A percentile compares a stretch with the other conserved stretches of the same genome.
phyloP scores from a whole-genome alignment of 2,797 vertebrate genomes.

The Oreochromis mossambicus region DNA sequence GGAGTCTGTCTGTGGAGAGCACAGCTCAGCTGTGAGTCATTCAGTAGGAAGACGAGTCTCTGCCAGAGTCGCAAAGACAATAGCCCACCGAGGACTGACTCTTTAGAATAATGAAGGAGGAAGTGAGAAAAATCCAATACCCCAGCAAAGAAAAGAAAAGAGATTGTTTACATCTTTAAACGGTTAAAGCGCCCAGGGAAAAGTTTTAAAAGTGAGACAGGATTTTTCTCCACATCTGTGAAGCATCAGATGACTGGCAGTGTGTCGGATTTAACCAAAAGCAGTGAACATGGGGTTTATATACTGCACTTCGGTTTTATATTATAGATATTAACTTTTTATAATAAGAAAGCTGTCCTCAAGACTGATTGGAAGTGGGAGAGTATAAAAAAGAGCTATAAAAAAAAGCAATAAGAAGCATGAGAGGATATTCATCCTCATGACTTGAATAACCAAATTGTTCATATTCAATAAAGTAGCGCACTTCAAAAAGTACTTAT shows the following conservation, averaged over 20 bases:
- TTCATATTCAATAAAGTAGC: not conserved
- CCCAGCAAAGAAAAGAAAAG: not conserved
- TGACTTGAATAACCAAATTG: not conserved
- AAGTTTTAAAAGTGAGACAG: not conserved
- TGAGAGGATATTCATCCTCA: not conserved
- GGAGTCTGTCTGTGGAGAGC: slow-evolving; percentile 27
- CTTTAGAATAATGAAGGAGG: slow-evolving; percentile 6
- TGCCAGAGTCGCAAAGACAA: slow-evolving; percentile 42
- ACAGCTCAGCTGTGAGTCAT: slow-evolving; percentile 60
- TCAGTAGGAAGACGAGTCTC: slow-evolving; percentile 34
- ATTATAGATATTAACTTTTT: not conserved
- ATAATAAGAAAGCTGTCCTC: not conserved
- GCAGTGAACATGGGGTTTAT: not conserved
- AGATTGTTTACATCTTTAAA: not conserved
- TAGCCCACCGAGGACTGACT: slow-evolving; percentile 55
- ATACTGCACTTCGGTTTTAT: not conserved
- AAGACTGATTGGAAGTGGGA: not conserved
- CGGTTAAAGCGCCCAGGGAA: not conserved
- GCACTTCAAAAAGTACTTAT: not conserved
- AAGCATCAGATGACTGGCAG: not conserved
- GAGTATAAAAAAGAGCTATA: not conserved
- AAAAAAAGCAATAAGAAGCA: not conserved
- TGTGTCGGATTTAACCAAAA: not conserved
- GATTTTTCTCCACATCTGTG: not conserved
- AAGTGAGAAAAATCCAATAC: not conserved